Evolutionary conservation across 2,113 vertebrate species (phyloP), one percentile per base, ranked within the genome.

Genomic region (Bolborhynchus lineola): DNA sequence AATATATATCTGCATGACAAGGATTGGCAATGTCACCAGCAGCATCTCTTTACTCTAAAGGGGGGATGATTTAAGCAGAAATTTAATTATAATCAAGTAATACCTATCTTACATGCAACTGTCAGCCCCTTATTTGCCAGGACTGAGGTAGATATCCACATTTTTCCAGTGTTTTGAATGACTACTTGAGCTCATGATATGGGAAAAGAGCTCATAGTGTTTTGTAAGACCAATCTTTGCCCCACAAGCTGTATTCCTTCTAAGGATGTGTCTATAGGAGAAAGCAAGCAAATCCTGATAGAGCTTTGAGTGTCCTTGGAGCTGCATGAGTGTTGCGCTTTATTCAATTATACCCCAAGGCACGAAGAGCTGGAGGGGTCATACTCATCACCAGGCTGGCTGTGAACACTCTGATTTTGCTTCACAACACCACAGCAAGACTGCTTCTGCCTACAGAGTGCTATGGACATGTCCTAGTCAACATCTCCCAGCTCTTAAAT

Each of bases 11-110:
- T 62, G 37, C 82, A 62, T 37, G n/a, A 88, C 88, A 93, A 93
- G 59, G 47, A 92, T 84, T 95, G 94, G 62, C 89, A 85, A 35
- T 91, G 89, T 91, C 86, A 93, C 57, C 37, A 91, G 67, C 71
- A 87, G n/a, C 77, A 53, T 65, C 19, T 82, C 41, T 82, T 90
- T 76, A 80, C 76, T 82, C 65, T 68, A 17, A 88, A 86, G 42
- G 18, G 20, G 72, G 93, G 77, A 92, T 86, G 77, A 89, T 47
- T 88, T 49, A 94, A 87, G 80, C 39, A 82, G 52, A 91, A 96
- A 84, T 91, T 85, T 85, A 93, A 87, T 86, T 77, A 63, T 75
- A 92, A 83, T 93, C 68, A 92, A 91, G 46, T 72, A 67, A 59
- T 90, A 19, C 17, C 44, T 49, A 52, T 52, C 28, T 79, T 75